These are phyloP conservation scores for Aelia acuminata DNA, from an alignment of 2,888 invertebrate genomes.

Conservation along the genomic window DNA sequence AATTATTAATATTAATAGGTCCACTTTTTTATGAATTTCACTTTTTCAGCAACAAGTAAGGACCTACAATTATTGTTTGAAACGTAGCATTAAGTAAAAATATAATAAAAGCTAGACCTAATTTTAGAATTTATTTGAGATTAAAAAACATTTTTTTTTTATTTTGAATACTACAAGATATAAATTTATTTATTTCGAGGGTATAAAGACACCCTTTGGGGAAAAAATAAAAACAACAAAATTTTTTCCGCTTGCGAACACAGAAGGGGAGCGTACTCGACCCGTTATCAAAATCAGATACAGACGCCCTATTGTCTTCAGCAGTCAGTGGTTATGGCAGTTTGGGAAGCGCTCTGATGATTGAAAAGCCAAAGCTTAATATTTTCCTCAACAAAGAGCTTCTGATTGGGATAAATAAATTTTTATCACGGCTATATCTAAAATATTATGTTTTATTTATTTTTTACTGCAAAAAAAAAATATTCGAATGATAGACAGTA, in stretches of 20 bases:
- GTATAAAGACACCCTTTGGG: neutral
- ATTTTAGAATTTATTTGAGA: too few species aligned
- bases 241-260: neutral
- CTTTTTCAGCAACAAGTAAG: too few species aligned
- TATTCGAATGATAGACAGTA: neutral
- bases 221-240: neutral
- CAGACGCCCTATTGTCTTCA: constrained; percentile 13
- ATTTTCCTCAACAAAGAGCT: neutral
- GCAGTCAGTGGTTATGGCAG: constrained; percentile 12
- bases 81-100: too few species aligned
- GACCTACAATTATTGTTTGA: too few species aligned
- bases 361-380: neutral
- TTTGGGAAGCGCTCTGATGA: neutral
- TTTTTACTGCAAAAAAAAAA: neutral
- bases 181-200: too few species aligned
- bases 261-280: neutral
- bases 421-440: neutral
- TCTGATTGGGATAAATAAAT: neutral
- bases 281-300: constrained; percentile 7
- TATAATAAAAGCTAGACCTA: too few species aligned
- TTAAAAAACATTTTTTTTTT: too few species aligned
- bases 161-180: too few species aligned
- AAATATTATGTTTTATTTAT: neutral
- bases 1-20: too few species aligned
- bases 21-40: too few species aligned